Base-by-base conservation (phyloP, 2,888 invertebrate species). In the Tanypteryx hageni region DNA sequence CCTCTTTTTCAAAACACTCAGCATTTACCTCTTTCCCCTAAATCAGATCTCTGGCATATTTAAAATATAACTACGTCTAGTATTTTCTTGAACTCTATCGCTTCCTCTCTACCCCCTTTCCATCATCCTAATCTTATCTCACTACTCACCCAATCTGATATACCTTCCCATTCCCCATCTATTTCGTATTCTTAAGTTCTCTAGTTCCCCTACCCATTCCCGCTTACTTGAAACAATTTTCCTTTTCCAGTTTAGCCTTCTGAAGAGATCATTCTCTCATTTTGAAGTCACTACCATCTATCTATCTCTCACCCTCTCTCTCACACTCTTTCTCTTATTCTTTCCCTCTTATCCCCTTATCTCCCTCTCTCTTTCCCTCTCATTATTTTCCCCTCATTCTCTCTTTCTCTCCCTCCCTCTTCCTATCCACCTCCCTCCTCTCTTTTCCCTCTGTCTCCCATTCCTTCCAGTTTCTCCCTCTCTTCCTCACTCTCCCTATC, bases 1-100 rank as follows among this genome's bases (percentile, higher is more conserved):
- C 68, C 68, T 18, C 68, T n/a, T n/a, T 68, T 27, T 22, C 76
- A 11, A 76, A 76, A 76, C 76, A 27, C 76, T 76, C 76, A 76
- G 14, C 22, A 22, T 76, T 22, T n/a, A 11, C 76, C 76, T 13
- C 27, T 76, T 76, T 76, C 76, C 22, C 27, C 13, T 27, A 3
- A 44, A 44, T 44, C 44, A 3, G 3, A 44, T 44, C 44, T 27
- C 76, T 27, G 22, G 22, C 76, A 76, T 76, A 27, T 76, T 76
- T 22, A 13, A 27, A 22, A 27, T 76, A n/a, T 76, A 76, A 76
- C 76, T 76, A 27, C 76, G 76, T 22, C 22, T 76, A 27, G n/a
- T 76, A 76, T 76, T 22, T 27, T 27, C 1, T 44, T 44, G 1
- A 44, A 44, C 44, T 44, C 44, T 44, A 44, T 44, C 44, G 44